Base-by-base conservation (phyloP, 2,113 vertebrate species). In the Tyrannus savana region DNA sequence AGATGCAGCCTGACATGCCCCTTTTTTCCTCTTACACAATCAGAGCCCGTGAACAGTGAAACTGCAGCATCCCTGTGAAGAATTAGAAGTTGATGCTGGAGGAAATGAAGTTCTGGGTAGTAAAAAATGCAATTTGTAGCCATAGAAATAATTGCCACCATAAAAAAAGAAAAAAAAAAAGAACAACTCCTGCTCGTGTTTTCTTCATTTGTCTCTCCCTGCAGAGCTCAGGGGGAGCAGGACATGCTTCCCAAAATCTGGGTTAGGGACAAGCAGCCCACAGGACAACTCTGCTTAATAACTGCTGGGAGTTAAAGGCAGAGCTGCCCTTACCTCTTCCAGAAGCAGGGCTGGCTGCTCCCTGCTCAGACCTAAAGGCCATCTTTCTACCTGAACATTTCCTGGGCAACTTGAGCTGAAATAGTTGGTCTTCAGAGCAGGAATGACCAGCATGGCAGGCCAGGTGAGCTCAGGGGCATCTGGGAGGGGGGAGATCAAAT, bases 381-480 rank as follows among this genome's bases (percentile, higher is more conserved):
- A 39, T 42, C 35, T 5, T 64, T 24, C 71, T 35, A 30, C 24
- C 41, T 39, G 41, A n/a, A 14, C 27, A 3, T 42, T 44, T 21
- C 47, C 75, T 30, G 73, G 53, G 24, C 63, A 90, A 30, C 74
- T 64, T 12, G 55, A 74, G 74, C 5, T 13, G 64, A 39, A n/a
- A 35, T 2, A 41, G 12, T 13, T 12, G 13, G 13, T 5, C 28
- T n/a, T 31, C 7, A 5, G 69, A 44, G 24, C 55, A 39, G 46
- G 15, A 52, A 22, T 0, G 4, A 78, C 4, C 3, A 6, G 69
- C 49, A 41, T 21, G 37, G 7, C 49, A 30, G 2, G 10, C 37
- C 71, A 83, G 56, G 19, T 13, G 62, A 92, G 82, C 63, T 23
- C 6, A 14, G 62, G 35, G 56, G 60, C 53, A 68, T 2, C 77